phyloP scores from a whole-genome alignment of 2,113 vertebrate genomes.

The Ophiodon elongatus region DNA sequence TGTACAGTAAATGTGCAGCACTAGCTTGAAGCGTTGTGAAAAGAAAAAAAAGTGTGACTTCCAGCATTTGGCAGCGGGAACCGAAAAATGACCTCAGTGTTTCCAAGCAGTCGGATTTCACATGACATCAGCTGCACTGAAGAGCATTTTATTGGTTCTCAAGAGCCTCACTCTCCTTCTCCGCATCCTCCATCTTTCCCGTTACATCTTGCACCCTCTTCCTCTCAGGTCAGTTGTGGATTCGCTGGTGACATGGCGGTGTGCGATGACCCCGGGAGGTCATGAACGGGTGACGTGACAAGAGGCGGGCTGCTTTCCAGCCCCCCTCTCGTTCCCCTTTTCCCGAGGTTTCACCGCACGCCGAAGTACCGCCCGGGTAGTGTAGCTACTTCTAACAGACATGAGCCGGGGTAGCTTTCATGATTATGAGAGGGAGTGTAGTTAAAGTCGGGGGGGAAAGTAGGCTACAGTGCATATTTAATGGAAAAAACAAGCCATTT shows the following conservation, averaged over 20 bases:
- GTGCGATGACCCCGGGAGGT: neutral
- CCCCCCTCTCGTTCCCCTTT: slow-evolving; percentile 10
- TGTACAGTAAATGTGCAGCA: slow-evolving; percentile 35
- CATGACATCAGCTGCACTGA: slow-evolving; percentile 57
- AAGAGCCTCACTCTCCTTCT: slow-evolving; percentile 12
- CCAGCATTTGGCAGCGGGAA: slow-evolving; percentile 47
- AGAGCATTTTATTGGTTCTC: slow-evolving; percentile 26
- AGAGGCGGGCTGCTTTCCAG: slow-evolving; percentile 21
- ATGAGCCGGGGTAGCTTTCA: slow-evolving; percentile 34
- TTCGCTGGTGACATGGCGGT: neutral
- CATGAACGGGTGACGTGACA: slow-evolving; percentile 15
- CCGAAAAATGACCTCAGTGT: slow-evolving; percentile 60
- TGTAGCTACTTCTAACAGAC: slow-evolving; percentile 16
- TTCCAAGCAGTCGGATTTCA: slow-evolving; percentile 52
- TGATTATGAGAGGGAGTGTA: slow-evolving; percentile 19
- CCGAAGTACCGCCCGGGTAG: slow-evolving; percentile 21
- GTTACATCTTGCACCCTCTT: neutral
- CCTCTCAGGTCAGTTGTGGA: slow-evolving; percentile 36
- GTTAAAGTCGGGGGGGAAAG: slow-evolving; percentile 33
- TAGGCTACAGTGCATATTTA: slow-evolving; percentile 69
- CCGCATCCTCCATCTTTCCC: slow-evolving; percentile 12
- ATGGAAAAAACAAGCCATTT: slow-evolving; percentile 48
- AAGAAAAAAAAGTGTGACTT: slow-evolving; percentile 19
- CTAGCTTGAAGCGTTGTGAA: neutral
- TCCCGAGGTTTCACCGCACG: slow-evolving; percentile 41